Evolutionary conservation across 2,113 vertebrate genomes (phyloP).

Genomic region (Bagarius yarrelli): DNA sequence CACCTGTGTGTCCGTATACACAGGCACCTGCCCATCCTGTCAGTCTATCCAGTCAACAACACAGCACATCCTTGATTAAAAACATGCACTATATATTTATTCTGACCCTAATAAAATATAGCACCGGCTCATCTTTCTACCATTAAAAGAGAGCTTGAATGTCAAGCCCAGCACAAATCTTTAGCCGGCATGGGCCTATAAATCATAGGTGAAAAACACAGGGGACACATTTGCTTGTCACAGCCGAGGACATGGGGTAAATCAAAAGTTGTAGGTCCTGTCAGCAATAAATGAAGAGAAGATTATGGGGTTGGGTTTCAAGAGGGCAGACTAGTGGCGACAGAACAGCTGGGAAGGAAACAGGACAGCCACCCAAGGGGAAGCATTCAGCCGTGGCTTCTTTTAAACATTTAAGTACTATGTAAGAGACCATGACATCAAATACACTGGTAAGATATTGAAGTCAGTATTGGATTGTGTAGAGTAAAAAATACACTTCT

Average conservation of each 20-base stretch:
- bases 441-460: background rate
- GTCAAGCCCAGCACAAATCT: constrained; percentile 55
- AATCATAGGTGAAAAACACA: constrained; percentile 52
- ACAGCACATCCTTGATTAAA: background rate
- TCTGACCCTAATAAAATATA: constrained; percentile 36
- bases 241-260: constrained; percentile 50
- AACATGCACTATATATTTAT: background rate
- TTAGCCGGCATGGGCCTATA: constrained; percentile 37
- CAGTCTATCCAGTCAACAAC: background rate
- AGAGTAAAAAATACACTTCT: background rate
- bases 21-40: background rate
- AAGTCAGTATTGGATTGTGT: background rate
- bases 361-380: constrained; percentile 44
- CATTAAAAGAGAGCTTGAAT: constrained; percentile 41
- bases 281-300: constrained; percentile 56
- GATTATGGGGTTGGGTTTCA: constrained; percentile 50
- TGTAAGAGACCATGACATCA: background rate
- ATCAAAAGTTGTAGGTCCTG: constrained; percentile 55
- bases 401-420: constrained; percentile 10
- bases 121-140: constrained; percentile 6
- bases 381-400: background rate
- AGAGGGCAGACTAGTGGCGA: constrained; percentile 53
- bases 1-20: background rate
- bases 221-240: constrained; percentile 45
- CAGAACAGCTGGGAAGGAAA: constrained; percentile 47